Percentiles rank a stretch among this genome's conserved stretches.
These are phyloP conservation scores for Bovichtus variegatus DNA, from an alignment of 2,797 vertebrate species.

Conservation along the genomic window DNA sequence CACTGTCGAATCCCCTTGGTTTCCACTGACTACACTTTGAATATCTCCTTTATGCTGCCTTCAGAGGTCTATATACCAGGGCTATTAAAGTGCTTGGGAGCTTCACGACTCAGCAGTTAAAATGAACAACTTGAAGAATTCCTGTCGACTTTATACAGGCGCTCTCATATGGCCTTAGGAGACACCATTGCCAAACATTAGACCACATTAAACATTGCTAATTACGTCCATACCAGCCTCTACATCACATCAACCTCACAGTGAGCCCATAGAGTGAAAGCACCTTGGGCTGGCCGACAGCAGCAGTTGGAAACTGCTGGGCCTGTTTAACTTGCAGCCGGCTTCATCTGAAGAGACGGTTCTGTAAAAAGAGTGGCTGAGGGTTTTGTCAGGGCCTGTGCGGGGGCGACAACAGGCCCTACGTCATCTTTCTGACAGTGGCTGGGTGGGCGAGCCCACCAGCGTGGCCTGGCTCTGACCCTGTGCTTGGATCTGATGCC, in stretches of 20 bases:
- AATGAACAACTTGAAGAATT: conserved; percentile 71
- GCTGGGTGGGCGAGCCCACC: conserved; percentile 65
- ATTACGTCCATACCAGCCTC: conserved; percentile 63
- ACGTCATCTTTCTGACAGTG: conserved; percentile 76
- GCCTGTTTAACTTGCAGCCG: conserved; percentile 65
- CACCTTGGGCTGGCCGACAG: conserved; percentile 68
- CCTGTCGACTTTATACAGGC: conserved; percentile 53
- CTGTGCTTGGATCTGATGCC: conserved; percentile 69
- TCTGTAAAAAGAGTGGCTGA: conserved; percentile 62
- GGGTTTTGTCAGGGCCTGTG: conserved; percentile 54
- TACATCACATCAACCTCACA: conserved; percentile 67
- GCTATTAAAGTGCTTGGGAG: conserved; percentile 71
- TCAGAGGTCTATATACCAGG: conserved; percentile 75
- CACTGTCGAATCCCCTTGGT: conserved; percentile 92
- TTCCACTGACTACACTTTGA: conserved; percentile 92
- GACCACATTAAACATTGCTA: conserved; percentile 66
- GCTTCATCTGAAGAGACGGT: conserved; percentile 65
- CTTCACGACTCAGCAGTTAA: conserved; percentile 70
- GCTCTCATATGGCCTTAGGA: conserved; percentile 53
- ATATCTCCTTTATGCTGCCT: conserved; percentile 81
- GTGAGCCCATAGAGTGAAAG: conserved; percentile 54
- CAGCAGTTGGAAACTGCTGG: conserved; percentile 77
- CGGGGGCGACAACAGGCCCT: conserved; percentile 34
- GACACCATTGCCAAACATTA: conserved; percentile 52
- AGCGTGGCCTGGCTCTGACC: conserved; percentile 76